phyloP scores from a whole-genome alignment of 1,140 invertebrate genomes.

The Hylaeus anthracinus region DNA sequence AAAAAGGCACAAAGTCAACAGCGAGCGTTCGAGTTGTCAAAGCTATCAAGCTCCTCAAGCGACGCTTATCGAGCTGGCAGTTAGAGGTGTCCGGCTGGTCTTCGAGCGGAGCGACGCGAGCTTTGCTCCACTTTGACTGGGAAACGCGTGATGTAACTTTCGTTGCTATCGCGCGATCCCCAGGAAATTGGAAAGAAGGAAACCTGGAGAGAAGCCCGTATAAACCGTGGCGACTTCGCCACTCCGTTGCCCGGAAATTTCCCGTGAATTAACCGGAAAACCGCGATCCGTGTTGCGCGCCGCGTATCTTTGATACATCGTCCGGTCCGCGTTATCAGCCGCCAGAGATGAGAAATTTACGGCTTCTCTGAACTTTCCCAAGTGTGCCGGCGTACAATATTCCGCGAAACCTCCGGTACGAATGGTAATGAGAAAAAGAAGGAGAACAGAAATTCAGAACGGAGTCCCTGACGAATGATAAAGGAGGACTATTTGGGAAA shows the following conservation, averaged over 20 bases:
- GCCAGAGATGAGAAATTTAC: slow-evolving; percentile 22
- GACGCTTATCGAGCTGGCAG: background rate
- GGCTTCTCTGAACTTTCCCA: background rate
- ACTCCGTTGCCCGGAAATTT: slow-evolving; percentile 26
- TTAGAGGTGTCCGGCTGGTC: background rate
- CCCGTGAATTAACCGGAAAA: slow-evolving; percentile 42
- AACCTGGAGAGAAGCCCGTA: background rate
- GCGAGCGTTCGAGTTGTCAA: too few species aligned
- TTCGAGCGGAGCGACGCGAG: background rate
- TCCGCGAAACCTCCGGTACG: background rate
- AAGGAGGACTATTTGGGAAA: too few species aligned
- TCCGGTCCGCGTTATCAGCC: slow-evolving; percentile 5
- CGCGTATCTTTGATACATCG: slow-evolving; percentile 13
- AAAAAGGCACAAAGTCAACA: background rate
- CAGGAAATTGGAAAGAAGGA: slow-evolving; percentile 38
- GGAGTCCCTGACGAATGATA: too few species aligned
- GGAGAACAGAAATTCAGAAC: background rate
- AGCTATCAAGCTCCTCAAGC: background rate
- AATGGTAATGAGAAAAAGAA: background rate
- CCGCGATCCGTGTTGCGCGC: background rate
- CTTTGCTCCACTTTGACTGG: background rate
- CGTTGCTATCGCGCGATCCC: slow-evolving; percentile 17
- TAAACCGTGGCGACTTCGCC: background rate
- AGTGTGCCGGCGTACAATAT: background rate
- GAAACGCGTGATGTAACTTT: slow-evolving; percentile 25